A percentile compares a stretch with the other conserved stretches of the same genome.
Evolutionary conservation across 2,888 invertebrate species (phyloP).

Genomic region (Drosophila kokeensis): DNA sequence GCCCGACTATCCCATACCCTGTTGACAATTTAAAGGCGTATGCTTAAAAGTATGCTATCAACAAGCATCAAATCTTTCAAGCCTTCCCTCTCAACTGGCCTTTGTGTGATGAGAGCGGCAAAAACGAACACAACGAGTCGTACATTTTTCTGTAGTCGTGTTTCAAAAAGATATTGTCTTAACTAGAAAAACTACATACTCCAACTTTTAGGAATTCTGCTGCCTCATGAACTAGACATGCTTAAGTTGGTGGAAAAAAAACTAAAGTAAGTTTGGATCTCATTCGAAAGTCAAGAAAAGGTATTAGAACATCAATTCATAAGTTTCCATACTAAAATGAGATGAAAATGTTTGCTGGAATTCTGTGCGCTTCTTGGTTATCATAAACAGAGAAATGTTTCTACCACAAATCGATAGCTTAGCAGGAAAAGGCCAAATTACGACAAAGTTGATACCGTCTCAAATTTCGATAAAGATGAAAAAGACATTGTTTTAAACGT

Average conservation of each 20-base stretch:
- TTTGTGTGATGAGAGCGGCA: not conserved
- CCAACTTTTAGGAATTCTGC: not conserved
- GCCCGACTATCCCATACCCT: slow-evolving; percentile 21
- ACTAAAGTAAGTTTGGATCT: not conserved
- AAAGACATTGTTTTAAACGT: not conserved
- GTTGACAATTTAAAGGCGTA: not conserved
- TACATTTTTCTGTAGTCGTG: not conserved
- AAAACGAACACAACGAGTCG: not conserved
- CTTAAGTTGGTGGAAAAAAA: not conserved
- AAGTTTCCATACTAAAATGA: not conserved
- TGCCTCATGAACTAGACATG: not conserved
- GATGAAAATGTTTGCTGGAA: not conserved
- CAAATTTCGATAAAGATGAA: not conserved
- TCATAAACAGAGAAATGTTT: not conserved
- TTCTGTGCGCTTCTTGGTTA: not conserved
- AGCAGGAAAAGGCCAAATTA: not conserved
- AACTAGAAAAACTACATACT: not conserved
- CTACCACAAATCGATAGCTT: not conserved
- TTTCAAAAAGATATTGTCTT: not conserved
- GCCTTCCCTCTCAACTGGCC: not conserved
- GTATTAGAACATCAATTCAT: not conserved
- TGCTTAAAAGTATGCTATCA: slow-evolving; percentile 29
- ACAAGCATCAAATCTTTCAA: not conserved
- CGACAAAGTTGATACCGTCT: not conserved
- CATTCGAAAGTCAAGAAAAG: not conserved